Conservation (phyloP, 2,888 invertebrate genomes). For the Homarus gammarus region DNA sequence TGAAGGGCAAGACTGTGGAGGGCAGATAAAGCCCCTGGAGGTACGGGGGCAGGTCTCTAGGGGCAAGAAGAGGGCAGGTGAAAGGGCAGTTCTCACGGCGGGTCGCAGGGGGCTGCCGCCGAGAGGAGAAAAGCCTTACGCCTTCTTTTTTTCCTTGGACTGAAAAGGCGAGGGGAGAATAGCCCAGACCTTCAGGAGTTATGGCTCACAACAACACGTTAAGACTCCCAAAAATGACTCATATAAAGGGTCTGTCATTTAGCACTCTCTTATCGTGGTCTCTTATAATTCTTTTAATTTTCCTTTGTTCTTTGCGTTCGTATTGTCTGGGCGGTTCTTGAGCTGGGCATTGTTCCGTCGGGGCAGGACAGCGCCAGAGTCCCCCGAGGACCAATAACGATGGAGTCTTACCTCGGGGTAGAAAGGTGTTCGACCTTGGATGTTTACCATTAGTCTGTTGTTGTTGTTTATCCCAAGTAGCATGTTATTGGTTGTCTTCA, state of each 20-base stretch:
- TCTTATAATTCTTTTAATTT: constrained; percentile 42
- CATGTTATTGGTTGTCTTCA: too few species aligned
- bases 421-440: too few species aligned
- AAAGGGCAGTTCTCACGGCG: constrained; percentile 53
- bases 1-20: constrained; percentile 25
- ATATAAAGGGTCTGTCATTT: not conserved
- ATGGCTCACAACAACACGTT: not conserved
- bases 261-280: not conserved
- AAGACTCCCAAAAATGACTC: not conserved
- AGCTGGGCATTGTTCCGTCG: constrained; percentile 39
- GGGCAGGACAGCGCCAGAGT: too few species aligned
- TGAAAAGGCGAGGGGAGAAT: too few species aligned
- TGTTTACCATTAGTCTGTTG: too few species aligned
- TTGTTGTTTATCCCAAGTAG: too few species aligned
- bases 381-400: too few species aligned
- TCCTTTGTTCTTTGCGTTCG: constrained; percentile 47
- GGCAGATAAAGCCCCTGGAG: constrained; percentile 37
- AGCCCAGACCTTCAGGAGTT: not conserved
- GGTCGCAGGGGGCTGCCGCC: not conserved
- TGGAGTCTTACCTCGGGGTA: too few species aligned
- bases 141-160: too few species aligned
- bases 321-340: constrained; percentile 43
- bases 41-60: constrained; percentile 16
- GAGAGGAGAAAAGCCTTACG: too few species aligned
- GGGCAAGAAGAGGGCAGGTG: constrained; percentile 54